Conservation (phyloP, 2,113 vertebrate genomes). For the Boulengeromyrus knoepffleri region DNA sequence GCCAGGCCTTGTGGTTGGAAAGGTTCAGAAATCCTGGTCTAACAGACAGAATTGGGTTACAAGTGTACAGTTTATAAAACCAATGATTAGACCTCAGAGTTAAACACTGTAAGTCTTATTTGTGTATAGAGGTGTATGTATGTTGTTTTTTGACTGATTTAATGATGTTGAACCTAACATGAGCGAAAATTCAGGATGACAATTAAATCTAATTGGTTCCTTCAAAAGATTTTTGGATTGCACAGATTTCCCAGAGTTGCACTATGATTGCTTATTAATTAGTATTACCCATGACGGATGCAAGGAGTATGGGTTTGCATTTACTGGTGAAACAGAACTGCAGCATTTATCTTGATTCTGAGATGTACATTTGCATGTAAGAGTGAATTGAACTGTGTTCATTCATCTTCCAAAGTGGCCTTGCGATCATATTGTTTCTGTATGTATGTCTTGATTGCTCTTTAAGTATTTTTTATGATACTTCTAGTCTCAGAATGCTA, state of each 20-base stretch:
- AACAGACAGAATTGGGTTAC: background rate
- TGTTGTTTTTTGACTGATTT: background rate
- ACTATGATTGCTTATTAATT: conserved; percentile 23
- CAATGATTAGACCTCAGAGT: background rate
- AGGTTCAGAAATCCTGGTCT: background rate
- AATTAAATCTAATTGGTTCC: background rate
- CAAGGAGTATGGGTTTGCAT: background rate
- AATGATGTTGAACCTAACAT: background rate
- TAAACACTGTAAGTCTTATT: background rate
- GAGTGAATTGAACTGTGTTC: conserved; percentile 50
- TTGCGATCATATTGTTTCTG: conserved; percentile 51
- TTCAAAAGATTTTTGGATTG: background rate
- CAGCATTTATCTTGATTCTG: background rate
- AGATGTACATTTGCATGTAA: conserved; percentile 54
- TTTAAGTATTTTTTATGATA: background rate
- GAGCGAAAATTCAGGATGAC: background rate
- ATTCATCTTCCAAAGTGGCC: conserved; percentile 54
- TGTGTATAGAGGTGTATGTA: background rate
- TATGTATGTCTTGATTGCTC: conserved; percentile 29
- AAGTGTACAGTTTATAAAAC: background rate
- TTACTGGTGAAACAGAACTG: conserved; percentile 8
- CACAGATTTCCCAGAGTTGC: background rate
- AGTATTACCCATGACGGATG: conserved; percentile 25
- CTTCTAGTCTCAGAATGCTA: conserved; percentile 28
- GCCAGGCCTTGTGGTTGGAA: background rate